Evolutionary conservation across 1,140 invertebrate genomes (phyloP), one percentile per base, ranked within the genome.

Genomic region (Drosophila lowei): DNA sequence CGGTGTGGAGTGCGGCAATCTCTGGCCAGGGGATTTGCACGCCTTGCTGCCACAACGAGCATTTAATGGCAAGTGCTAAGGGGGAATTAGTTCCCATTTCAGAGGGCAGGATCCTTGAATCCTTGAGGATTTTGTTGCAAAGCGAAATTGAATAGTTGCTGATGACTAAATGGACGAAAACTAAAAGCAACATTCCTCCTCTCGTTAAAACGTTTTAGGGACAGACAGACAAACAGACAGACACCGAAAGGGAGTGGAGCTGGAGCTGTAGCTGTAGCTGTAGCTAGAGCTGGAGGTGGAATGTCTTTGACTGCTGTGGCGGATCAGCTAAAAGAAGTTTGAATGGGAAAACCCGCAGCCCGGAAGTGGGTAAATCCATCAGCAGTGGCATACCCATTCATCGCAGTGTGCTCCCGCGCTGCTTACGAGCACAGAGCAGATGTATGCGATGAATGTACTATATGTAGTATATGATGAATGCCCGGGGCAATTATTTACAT

Each of bases 291-390:
- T 30, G 28, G 5, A 25, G 5, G 23, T 25, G 28, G 49, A 72
- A 53, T 70, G 65, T 72, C 68, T 72, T 72, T 68, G 65, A 68
- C 65, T 63, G 65, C 65, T 67, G 63, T 15, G 52, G 63, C 63
- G 48, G 71, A 55, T 63, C 68, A 68, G 79, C 79, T 84, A 78
- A 66, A 65, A 70, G 64, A 60, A 58, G n/a, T 59, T 77, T 79
- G 56, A 49, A 75, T 74, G 62, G 63, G 7, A 30, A 30, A 30
- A 11, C 34, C 34, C 4, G 34, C 34, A 4, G 49, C 61, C 72
- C 71, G 80, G 80, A 85, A 84, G 79, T 83, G 63, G 71, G 42
- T 4, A 64, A 81, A 72, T 79, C 63, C 75, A 83, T 78, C 70
- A 73, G 50, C 46, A 65, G 71, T 44, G 58, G 74, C 59, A 63